Base-by-base conservation (phyloP, 2,113 vertebrate species). In the Tragelaphus strepsiceros region DNA sequence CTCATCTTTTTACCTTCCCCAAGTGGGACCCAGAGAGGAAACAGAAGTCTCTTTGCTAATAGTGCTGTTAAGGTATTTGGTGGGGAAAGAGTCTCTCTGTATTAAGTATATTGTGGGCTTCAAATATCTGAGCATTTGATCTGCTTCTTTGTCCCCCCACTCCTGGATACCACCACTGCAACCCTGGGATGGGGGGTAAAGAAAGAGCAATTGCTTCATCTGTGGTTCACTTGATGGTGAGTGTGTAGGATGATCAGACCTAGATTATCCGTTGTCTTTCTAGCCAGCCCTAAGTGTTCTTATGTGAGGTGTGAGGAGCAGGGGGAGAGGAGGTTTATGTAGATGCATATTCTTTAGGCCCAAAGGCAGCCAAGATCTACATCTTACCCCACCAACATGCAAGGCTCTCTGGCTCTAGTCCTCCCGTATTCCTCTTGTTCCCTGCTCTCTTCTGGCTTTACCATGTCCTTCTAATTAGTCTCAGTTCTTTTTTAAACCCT, bases 361-460 rank as follows among this genome's bases (percentile, higher is more conserved):
- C 46, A 59, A 74, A 96, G 32, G 19, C 54, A 87, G 74, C 86
- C 62, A 87, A 87, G 59, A 82, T 62, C 87, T 61, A 32, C 61
- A 19, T 62, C 82, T 94, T 35, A 71, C 30, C 51, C 19, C 77
- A 19, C 16, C 74, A 24, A 19, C 67, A 81, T 32, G 35, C 46
- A 35, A 26, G 74, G 39, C 3, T 24, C n/a, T 88, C 82, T 86
- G 2, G 0, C 28, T 56, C 28, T 30, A 26, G 30, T 58, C n/a
- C 54, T 53, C 54, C 56, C 43, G 2, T 26, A 26, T 77, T 92
- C 32, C 28, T 95, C 53, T 93, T 62, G 64, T 90, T 95, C 96
- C 0, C 93, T 94, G 67, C 49, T 98, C 71, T 90, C 95, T 96
- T 93, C 71, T 30, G 64, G 91, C 53, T 97, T 98, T 90, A 58